Evolutionary conservation across 2,797 vertebrate species (phyloP), one percentile per base, ranked within the genome.

Genomic region (Nothura maculosa): DNA sequence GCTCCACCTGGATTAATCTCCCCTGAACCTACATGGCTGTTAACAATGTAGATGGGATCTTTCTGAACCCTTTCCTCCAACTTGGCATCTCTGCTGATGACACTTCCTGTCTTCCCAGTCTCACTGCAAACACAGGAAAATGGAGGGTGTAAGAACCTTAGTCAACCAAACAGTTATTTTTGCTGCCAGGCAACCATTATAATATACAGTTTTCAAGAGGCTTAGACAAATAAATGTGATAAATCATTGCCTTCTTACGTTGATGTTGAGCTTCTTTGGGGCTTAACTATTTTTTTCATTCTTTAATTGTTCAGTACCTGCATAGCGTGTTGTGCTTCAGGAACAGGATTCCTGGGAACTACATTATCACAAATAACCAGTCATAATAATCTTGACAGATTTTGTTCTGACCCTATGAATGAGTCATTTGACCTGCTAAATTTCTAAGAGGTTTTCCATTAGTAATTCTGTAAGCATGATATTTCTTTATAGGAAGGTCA

Each of bases 401-500:
- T 94, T 87, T 90, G 64, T 94, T 94, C 76, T 50, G 54, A 88
- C 27, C 66, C 15, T 81, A 38, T 75, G 69, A 94, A 76, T 76
- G 73, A 94, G 43, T 78, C n/a, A 54, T 85, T 92, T 74, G 67
- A 74, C 68, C 36, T 73, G 76, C 40, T 69, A 81, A 78, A 63
- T 47, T 47, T 64, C 1, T 9, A 13, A 81, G 85, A 75, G 5
- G 45, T 83, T 94, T 91, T 88, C 36, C 84, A 62, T 81, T 34
- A 83, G 67, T 66, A 61, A 32, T 87, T 63, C 83, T 87, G 40
- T n/a, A 73, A 60, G 76, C 84, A 66, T 86, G 32, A 13, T 80
- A 77, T 94, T 96, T 94, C 91, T 79, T 70, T 77, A 82, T 62
- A 87, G 93, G 63, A 95, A 92, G 48, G 55, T 58, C 55, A 70